Conservation (phyloP, 2,113 vertebrate genomes). For the Physeter macrocephalus region DNA sequence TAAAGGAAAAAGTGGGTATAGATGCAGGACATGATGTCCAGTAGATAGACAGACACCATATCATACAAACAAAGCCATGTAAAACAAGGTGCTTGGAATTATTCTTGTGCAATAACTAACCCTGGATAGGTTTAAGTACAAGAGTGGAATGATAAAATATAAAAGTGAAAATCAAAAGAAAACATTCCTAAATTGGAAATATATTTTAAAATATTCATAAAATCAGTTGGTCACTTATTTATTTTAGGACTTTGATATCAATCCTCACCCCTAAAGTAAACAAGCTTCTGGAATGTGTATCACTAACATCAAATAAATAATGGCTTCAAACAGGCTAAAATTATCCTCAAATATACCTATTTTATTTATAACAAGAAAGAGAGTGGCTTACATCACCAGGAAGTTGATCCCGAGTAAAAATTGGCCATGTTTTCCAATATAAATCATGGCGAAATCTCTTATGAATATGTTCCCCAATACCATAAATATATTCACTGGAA, state of each 20-base stretch:
- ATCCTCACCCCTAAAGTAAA: background rate
- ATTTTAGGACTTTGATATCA: background rate
- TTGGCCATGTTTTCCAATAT: slow-evolving; percentile 94
- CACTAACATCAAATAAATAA: background rate
- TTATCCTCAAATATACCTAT: background rate
- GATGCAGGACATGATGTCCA: background rate
- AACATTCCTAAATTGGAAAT: background rate
- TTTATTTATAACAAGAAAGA: background rate
- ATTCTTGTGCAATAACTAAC: background rate
- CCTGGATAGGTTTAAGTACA: background rate
- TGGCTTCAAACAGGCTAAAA: background rate
- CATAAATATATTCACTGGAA: slow-evolving; percentile 91
- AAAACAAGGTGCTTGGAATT: background rate
- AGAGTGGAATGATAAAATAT: background rate
- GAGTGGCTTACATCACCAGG: slow-evolving; percentile 87
- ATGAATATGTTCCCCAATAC: slow-evolving; percentile 93
- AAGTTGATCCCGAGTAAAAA: slow-evolving; percentile 87
- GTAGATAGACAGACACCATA: background rate
- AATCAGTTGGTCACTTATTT: background rate
- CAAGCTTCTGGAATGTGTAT: background rate
- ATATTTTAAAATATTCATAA: background rate
- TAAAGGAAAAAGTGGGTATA: background rate
- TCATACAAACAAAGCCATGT: background rate
- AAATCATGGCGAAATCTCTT: slow-evolving; percentile 86
- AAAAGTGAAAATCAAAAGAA: background rate